Percentiles rank a stretch among this genome's conserved stretches.
These are phyloP conservation scores for Melanaphis sacchari DNA, from an alignment of 1,140 invertebrate species.

Conservation along the genomic window DNA sequence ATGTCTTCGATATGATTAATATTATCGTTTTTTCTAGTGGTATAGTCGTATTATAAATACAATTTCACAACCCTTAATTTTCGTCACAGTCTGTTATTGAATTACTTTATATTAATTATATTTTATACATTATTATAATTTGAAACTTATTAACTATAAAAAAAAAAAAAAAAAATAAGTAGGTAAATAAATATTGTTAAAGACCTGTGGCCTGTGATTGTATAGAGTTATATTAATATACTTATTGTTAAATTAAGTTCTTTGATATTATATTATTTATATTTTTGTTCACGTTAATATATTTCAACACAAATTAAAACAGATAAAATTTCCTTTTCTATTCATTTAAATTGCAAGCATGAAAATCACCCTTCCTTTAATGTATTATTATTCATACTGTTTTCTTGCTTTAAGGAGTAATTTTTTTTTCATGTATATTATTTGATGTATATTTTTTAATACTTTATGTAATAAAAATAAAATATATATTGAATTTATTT, in stretches of 20 bases:
- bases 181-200: neutral
- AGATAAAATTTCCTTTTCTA: constrained; percentile 2
- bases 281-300: neutral
- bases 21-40: constrained; percentile 24
- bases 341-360: neutral
- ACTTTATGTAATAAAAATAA: constrained; percentile 16
- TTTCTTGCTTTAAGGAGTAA: neutral
- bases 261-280: neutral
- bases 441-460: neutral
- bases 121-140: constrained; percentile 29
- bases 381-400: neutral
- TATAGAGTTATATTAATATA: constrained; percentile 8
- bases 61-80: constrained; percentile 57
- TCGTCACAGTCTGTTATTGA: constrained; percentile 54
- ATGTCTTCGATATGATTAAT: constrained; percentile 48
- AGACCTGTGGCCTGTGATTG: neutral
- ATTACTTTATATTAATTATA: constrained; percentile 43
- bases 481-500: constrained; percentile 9
- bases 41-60: constrained; percentile 33
- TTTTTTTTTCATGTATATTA: neutral
- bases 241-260: neutral
- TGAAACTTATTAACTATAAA: constrained; percentile 30
- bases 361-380: neutral
- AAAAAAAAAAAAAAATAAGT: neutral
- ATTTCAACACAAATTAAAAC: neutral